Evolutionary conservation across 2,797 vertebrate species (phyloP).

Genomic region (Myiotriccus ornatus): DNA sequence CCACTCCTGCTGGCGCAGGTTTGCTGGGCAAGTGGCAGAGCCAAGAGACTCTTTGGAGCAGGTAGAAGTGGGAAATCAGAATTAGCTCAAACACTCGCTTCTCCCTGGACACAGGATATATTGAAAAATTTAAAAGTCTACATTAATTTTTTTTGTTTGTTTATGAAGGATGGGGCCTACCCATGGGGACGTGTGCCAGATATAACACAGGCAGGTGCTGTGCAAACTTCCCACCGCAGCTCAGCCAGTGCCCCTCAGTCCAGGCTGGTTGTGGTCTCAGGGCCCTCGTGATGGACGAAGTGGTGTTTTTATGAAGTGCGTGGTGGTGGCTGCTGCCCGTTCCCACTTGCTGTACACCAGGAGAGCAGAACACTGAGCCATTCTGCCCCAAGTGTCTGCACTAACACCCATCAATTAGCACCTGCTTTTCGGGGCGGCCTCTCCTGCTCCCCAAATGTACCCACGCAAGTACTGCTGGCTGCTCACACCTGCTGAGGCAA

Average conservation of each 20-base stretch:
- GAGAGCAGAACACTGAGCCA: slow-evolving; percentile 17
- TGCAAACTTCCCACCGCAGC: not conserved
- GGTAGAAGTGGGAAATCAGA: not conserved
- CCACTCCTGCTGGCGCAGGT: not conserved
- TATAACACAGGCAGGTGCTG: slow-evolving; percentile 47
- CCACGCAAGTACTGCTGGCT: not conserved
- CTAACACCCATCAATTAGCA: slow-evolving; percentile 57
- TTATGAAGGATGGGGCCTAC: not conserved
- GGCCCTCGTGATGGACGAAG: not conserved
- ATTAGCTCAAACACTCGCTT: not conserved
- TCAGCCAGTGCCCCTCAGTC: not conserved
- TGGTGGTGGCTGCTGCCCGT: not conserved
- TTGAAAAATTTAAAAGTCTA: not conserved
- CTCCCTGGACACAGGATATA: not conserved
- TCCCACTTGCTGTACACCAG: accelerated
- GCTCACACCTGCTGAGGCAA: not conserved
- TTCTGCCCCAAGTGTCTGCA: not conserved
- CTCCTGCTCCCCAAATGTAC: not conserved
- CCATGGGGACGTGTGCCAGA: accelerated
- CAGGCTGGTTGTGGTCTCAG: not conserved
- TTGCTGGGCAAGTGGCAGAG: not conserved
- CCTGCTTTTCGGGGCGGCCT: not conserved
- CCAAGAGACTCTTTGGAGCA: not conserved
- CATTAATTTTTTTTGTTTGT: not conserved
- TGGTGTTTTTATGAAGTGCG: slow-evolving; percentile 45